These are phyloP conservation scores for Nettapus auritus DNA, from an alignment of 2,113 vertebrate genomes.

Conservation along the genomic window DNA sequence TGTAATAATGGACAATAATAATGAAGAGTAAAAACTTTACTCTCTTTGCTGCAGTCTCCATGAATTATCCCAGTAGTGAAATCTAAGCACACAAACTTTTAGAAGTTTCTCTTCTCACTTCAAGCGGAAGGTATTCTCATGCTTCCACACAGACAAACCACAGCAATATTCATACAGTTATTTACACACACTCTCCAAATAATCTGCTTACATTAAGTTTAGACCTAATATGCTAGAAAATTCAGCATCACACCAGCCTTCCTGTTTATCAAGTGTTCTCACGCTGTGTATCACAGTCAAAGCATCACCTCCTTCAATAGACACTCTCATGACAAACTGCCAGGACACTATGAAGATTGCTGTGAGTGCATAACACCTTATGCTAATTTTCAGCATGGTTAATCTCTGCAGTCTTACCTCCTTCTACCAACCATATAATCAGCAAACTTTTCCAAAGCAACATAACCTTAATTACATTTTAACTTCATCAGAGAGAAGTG, in stretches of 20 bases:
- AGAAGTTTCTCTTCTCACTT: not conserved
- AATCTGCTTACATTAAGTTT: slow-evolving; percentile 31
- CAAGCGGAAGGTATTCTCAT: not conserved
- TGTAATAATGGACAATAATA: slow-evolving; percentile 55
- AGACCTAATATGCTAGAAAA: slow-evolving; percentile 19
- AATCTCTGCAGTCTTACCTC: not conserved
- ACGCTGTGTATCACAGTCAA: slow-evolving; percentile 7
- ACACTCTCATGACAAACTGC: not conserved
- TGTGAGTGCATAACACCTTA: not conserved
- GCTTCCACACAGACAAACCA: not conserved
- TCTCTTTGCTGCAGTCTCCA: not conserved
- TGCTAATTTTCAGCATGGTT: slow-evolving; percentile 21
- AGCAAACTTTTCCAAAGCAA: slow-evolving; percentile 11
- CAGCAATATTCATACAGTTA: not conserved
- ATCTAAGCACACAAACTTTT: not conserved
- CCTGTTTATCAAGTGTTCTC: slow-evolving; percentile 23
- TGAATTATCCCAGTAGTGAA: not conserved
- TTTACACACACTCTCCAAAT: not conserved
- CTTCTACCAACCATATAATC: not conserved
- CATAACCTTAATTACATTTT: slow-evolving; percentile 26
- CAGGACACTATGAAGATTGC: not conserved
- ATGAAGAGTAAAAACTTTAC: slow-evolving; percentile 38
- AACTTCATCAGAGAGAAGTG: not conserved
- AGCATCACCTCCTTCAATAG: not conserved
- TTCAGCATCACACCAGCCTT: slow-evolving; percentile 19